These are phyloP conservation scores for Delphinapterus leucas DNA, from an alignment of 2,113 vertebrate species.

Conservation along the genomic window DNA sequence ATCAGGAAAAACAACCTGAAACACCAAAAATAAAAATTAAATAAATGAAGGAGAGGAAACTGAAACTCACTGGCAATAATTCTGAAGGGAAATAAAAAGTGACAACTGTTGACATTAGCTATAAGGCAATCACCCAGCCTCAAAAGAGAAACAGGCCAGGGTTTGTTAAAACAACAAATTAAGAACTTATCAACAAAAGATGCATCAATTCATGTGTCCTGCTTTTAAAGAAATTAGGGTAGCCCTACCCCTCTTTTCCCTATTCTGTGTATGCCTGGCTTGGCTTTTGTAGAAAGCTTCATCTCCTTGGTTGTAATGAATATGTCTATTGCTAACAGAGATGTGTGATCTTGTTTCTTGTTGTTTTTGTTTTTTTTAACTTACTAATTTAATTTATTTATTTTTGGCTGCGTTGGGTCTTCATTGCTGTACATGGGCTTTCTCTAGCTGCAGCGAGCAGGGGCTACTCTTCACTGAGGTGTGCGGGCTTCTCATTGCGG, in stretches of 20 bases:
- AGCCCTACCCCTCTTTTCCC: not conserved
- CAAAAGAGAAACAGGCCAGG: not conserved
- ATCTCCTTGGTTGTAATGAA: not conserved
- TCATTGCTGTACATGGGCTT: too few species aligned
- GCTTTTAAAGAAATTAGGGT: not conserved
- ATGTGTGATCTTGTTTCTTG: not conserved
- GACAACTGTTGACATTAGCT: not conserved
- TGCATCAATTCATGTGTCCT: not conserved
- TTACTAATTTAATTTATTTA: not conserved
- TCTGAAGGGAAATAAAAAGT: not conserved
- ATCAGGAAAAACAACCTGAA: slow-evolving; percentile 1
- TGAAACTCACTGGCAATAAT: not conserved
- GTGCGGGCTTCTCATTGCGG: rapidly evolving
- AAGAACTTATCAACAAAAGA: not conserved
- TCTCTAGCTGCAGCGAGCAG: too few species aligned
- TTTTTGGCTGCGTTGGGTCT: too few species aligned
- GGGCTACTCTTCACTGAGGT: too few species aligned
- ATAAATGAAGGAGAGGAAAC: not conserved
- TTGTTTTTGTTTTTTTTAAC: too few species aligned
- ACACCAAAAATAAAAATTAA: slow-evolving; percentile 10
- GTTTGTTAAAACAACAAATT: not conserved
- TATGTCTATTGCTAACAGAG: not conserved
- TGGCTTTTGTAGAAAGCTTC: not conserved
- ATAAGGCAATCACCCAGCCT: not conserved
- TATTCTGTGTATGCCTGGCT: not conserved